Evolutionary conservation across 2,797 vertebrate genomes (phyloP), one percentile per base, ranked within the genome.

Genomic region (Rhinella marina): DNA sequence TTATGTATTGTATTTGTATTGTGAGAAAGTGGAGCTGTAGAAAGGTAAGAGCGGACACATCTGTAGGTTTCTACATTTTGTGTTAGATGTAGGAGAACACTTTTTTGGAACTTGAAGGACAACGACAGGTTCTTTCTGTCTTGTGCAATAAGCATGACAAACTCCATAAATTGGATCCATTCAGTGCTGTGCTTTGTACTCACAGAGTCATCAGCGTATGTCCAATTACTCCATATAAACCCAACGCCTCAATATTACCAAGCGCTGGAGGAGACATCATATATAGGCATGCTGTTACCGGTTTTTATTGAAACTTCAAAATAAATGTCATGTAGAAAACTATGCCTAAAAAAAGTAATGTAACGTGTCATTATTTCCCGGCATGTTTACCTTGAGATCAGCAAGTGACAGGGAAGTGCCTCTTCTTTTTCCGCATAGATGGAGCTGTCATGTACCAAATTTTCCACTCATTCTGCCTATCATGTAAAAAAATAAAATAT

Each of bases 311-410:
- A 76, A 75, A 76, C 61, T 64, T 77, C 72, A n/a, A 61, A 61
- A 27, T 85, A 61, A 85, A 52, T 76, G 82, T 84, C 29, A 75
- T 32, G 29, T 41, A 61, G 64, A 85, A 76, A 75, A 77, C 41
- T 25, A 29, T 27, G 16, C 50, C 64, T 82, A 70, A 70, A 82
- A 82, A 68, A 70, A 54, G 62, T 50, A 61, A 82, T 61, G 56
- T 27, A 77, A 76, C 56, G 0, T 77, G 41, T 76, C 72, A 85
- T 85, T 77, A 76, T 48, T 62, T 50, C 59, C 72, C 25, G 82
- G 23, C 66, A 23, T 84, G 82, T 73, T 73, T 21, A 59, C 29
- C 52, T 73, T 84, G 68, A 75, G 68, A 61, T 73, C 68, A 7
- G 29, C 25, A 84, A 23, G 29, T 57, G 41, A 76, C 68, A 72